These are phyloP conservation scores for Cherax destructor DNA, from an alignment of 1,140 invertebrate species.

Conservation along the genomic window DNA sequence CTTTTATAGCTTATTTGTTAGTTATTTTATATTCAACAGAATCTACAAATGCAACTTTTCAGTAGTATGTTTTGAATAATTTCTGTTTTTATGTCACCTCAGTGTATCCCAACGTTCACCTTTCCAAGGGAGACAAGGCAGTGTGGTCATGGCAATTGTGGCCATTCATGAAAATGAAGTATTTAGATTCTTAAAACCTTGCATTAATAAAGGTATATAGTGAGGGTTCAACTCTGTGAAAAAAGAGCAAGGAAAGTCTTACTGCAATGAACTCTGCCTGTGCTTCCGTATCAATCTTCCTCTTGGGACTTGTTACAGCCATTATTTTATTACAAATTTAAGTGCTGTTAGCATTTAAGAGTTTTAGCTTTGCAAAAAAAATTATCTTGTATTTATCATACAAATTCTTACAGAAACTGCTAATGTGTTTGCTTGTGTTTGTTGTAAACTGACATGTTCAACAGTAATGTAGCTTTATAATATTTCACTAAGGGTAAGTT, in stretches of 20 bases:
- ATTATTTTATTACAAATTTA: slow-evolving; percentile 56
- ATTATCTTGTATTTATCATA: slow-evolving; percentile 23
- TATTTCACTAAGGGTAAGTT: not conserved
- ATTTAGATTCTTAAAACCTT: slow-evolving; percentile 10
- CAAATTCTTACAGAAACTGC: slow-evolving; percentile 5
- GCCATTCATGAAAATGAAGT: slow-evolving; percentile 13
- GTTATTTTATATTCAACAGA: not conserved
- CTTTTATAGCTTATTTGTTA: slow-evolving; percentile 13
- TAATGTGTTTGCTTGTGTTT: slow-evolving; percentile 52
- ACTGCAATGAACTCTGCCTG: slow-evolving; percentile 21
- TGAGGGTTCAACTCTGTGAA: slow-evolving; percentile 2
- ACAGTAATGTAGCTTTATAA: slow-evolving; percentile 1
- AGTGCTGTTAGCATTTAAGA: slow-evolving; percentile 43
- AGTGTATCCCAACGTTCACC: slow-evolving; percentile 13
- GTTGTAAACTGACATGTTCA: slow-evolving; percentile 30
- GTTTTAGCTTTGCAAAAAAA: slow-evolving; percentile 53
- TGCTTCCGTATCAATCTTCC: slow-evolving; percentile 59
- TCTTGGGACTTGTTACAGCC: slow-evolving; percentile 38
- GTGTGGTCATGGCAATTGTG: slow-evolving; percentile 31
- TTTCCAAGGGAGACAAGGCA: slow-evolving; percentile 40
- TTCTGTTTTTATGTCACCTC: slow-evolving; percentile 39
- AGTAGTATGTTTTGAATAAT: slow-evolving; percentile 36
- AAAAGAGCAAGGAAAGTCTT: not conserved
- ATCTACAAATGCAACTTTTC: not conserved
- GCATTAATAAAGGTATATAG: not conserved